phyloP scores from a whole-genome alignment of 2,888 invertebrate species.

The Oxycera nigricornis region DNA sequence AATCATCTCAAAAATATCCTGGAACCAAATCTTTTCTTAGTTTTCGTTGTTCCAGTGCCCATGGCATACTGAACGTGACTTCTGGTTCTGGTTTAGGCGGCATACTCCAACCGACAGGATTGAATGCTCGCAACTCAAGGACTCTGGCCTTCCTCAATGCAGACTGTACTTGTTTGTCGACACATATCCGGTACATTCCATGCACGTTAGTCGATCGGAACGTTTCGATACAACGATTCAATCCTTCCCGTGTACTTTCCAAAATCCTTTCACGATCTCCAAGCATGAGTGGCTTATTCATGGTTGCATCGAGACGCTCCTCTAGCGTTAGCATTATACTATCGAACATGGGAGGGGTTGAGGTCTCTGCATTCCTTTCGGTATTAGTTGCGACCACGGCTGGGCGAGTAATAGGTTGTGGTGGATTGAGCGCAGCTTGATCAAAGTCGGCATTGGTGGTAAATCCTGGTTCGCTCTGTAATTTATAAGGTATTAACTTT shows the following conservation, averaged over 20 bases:
- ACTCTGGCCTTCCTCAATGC: slow-evolving; percentile 12
- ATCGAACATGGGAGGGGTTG: slow-evolving; percentile 1
- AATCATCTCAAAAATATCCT: neutral
- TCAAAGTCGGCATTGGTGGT: neutral
- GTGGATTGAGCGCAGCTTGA: neutral
- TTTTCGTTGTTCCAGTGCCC: neutral
- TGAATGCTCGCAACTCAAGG: neutral
- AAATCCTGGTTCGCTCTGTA: neutral
- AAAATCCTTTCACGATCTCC: slow-evolving; percentile 19
- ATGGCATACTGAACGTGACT: neutral
- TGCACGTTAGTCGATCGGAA: neutral
- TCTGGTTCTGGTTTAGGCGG: neutral
- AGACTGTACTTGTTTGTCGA: slow-evolving; percentile 13
- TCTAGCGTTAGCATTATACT: slow-evolving; percentile 20
- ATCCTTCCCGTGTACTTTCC: slow-evolving; percentile 9
- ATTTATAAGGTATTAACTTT: too few relatives aligned
- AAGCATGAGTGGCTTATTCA: neutral
- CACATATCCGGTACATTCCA: slow-evolving; percentile 6
- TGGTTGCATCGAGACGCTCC: slow-evolving; percentile 14
- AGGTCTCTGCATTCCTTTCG: neutral
- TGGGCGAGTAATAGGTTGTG: neutral
- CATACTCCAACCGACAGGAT: neutral
- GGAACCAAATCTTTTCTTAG: neutral
- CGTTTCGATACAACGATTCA: slow-evolving; percentile 16
- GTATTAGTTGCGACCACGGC: neutral